Evolutionary conservation across 1,140 invertebrate genomes (phyloP).

Genomic region (Drosophila equinoxialis): DNA sequence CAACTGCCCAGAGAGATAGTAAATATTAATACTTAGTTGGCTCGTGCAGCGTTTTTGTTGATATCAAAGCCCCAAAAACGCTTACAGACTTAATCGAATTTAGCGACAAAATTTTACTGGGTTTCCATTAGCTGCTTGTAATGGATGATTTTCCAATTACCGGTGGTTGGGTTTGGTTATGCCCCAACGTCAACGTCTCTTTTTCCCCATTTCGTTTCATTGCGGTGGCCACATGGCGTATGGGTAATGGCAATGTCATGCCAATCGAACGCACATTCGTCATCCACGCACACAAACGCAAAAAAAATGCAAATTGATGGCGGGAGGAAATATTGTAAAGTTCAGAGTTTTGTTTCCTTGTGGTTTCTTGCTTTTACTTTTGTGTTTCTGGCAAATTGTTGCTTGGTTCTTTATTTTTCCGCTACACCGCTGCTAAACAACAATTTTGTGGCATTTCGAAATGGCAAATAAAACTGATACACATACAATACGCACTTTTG

Average conservation of each 20-base stretch:
- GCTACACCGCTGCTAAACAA: conserved; percentile 53
- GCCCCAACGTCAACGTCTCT: conserved; percentile 16
- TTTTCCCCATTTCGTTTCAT: conserved; percentile 2
- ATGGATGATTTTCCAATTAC: conserved; percentile 80
- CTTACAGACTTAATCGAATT: conserved; percentile 77
- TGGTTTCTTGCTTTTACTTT: conserved; percentile 58
- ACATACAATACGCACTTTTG: conserved; percentile 39
- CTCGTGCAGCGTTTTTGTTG: conserved; percentile 33
- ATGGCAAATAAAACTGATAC: conserved; percentile 60
- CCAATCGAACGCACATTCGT: conserved; percentile 71
- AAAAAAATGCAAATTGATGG: conserved; percentile 69
- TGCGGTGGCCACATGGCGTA: conserved; percentile 42
- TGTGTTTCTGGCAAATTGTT: conserved; percentile 72
- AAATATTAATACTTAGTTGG: conserved; percentile 1
- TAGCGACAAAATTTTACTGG: conserved; percentile 68
- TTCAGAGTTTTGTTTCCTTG: conserved; percentile 35
- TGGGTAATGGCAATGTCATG: conserved; percentile 58
- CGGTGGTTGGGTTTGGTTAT: conserved; percentile 37
- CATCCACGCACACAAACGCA: conserved; percentile 40
- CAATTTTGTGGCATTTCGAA: conserved; percentile 59
- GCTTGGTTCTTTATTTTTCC: conserved; percentile 56
- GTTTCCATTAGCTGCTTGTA: conserved; percentile 74
- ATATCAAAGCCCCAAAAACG: conserved; percentile 53
- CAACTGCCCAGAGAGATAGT: background rate
- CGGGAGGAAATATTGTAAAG: conserved; percentile 20